Evolutionary conservation across 2,113 vertebrate species (phyloP).

Genomic region (Eulemur rufifrons): DNA sequence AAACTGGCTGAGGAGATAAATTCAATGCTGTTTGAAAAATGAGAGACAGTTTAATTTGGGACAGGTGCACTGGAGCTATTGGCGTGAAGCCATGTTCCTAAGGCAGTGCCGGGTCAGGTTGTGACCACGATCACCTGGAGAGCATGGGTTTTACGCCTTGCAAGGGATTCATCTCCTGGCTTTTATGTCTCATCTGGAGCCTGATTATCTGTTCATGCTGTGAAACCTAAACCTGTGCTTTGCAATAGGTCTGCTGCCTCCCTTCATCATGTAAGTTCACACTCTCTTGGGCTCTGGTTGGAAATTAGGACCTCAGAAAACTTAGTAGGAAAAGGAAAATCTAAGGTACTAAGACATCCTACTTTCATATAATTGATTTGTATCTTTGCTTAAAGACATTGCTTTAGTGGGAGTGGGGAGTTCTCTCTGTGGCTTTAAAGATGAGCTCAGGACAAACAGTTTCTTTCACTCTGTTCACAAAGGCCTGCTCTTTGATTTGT

Average conservation of each 20-base stretch:
- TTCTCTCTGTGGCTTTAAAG: conserved; percentile 21
- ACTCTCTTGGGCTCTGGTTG: not conserved
- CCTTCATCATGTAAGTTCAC: not conserved
- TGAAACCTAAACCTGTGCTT: not conserved
- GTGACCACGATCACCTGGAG: not conserved
- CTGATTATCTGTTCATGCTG: not conserved
- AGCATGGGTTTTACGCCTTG: not conserved
- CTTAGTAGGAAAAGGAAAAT: not conserved
- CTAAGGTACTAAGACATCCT: not conserved
- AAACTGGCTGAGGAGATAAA: not conserved
- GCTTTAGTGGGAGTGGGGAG: not conserved
- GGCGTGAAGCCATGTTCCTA: not conserved
- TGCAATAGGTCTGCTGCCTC: not conserved
- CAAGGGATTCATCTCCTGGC: not conserved
- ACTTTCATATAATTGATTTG: not conserved
- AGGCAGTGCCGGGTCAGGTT: not conserved
- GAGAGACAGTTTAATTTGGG: not conserved
- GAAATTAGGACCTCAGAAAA: conserved; percentile 32
- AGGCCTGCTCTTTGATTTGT: conserved; percentile 55
- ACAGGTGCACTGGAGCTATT: not conserved
- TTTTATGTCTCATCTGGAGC: not conserved
- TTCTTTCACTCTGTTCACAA: conserved; percentile 57
- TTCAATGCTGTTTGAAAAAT: conserved; percentile 2
- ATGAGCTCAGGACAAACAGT: conserved; percentile 43
- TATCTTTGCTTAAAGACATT: not conserved